Evolutionary conservation across 2,113 vertebrate species (phyloP), one percentile per base, ranked within the genome.

Genomic region (Neolamprologus fasciatus): DNA sequence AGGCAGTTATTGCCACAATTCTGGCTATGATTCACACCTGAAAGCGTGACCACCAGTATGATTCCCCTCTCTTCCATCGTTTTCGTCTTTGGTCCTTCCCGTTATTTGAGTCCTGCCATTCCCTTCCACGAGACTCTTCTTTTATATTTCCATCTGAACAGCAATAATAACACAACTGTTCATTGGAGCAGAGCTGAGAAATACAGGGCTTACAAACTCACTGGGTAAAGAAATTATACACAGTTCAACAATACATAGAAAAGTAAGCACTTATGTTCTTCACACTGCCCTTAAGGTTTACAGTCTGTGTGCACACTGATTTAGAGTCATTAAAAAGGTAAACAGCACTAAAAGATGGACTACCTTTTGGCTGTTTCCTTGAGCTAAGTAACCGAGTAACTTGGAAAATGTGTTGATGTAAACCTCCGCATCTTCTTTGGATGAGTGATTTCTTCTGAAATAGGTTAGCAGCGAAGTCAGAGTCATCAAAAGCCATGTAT

Each of bases 281-380:
- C 2, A 57, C 2, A 17, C 2, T 33, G 9, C 68, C 68, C 16
- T 17, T 68, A 82, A 82, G 42, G 12, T 73, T 61, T 33, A 31
- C 3, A 42, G 33, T 84, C 10, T 81, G 2, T 50, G 17, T 19
- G 26, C 66, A 6, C 11, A 53, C 47, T 58, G 11, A 58, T 83
- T 82, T 21, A 79, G 54, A 28, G n/a, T 26, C 28, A 91, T 57
- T 26, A 50, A 31, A 28, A 14, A 9, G 6, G 33, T 5, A 14
- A 37, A 47, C 9, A 79, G 63, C 54, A 50, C 61, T 17, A 84
- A 5, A 21, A 19, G 9, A 66, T 11, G 6, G 12, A 57, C 80
- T 91, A 97, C 97, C 97, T 97, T 91, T 95, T 6, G 96, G 95
- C 54, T 94, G 94, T 91, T 96, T 95, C 81, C 95, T 94, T 40